These are phyloP conservation scores for Actenoides hombroni DNA, from an alignment of 2,113 vertebrate species.

Conservation along the genomic window DNA sequence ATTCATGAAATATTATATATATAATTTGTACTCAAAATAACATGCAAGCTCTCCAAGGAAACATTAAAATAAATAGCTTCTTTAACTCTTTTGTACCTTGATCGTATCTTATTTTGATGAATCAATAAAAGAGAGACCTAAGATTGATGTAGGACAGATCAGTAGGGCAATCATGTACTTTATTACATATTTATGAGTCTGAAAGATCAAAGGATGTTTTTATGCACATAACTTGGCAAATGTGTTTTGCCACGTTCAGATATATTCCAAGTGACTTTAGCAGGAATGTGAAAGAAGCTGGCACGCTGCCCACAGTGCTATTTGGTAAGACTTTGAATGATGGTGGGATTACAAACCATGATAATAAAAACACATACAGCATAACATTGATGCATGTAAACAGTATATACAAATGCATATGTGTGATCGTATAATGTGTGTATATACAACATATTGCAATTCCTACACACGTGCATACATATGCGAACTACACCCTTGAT, in stretches of 20 bases:
- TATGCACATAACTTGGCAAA: constrained; percentile 82
- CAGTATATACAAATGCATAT: constrained; percentile 66
- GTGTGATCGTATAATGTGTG: constrained; percentile 61
- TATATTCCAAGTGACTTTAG: constrained; percentile 81
- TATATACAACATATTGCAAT: constrained; percentile 61
- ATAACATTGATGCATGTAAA: constrained; percentile 63
- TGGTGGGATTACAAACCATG: constrained; percentile 72
- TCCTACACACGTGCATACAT: constrained; percentile 37
- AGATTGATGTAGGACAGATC: constrained; percentile 81
- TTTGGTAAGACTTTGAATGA: constrained; percentile 79
- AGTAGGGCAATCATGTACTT: constrained; percentile 77
- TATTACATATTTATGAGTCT: constrained; percentile 84
- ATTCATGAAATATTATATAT: constrained; percentile 79
- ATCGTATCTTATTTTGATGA: constrained; percentile 81
- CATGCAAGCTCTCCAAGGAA: constrained; percentile 76
- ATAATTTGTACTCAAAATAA: constrained; percentile 81
- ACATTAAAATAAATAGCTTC: constrained; percentile 83
- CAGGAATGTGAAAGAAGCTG: constrained; percentile 73
- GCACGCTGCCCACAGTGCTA: constrained; percentile 74
- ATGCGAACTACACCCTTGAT: neutral
- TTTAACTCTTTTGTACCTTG: constrained; percentile 83
- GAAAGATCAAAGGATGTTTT: constrained; percentile 84
- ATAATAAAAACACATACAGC: constrained; percentile 74
- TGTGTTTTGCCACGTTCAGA: constrained; percentile 75
- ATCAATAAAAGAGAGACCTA: constrained; percentile 74